Conservation (phyloP, 2,797 vertebrate genomes). For the Emys orbicularis region DNA sequence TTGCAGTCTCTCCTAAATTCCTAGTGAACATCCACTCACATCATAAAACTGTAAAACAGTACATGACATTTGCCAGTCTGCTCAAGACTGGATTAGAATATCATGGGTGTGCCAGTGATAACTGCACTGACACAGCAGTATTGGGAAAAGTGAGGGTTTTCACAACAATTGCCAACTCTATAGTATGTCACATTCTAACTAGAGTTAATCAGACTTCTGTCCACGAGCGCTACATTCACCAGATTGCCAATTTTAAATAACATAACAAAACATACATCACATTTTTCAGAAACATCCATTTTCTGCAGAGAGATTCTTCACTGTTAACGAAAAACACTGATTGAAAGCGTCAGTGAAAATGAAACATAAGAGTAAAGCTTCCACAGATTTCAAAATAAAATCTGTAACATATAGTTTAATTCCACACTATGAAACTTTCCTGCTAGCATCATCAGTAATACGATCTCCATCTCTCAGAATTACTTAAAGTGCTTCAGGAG, state of each 20-base stretch:
- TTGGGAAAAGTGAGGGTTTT: not conserved
- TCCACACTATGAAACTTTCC: not conserved
- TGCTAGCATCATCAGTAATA: not conserved
- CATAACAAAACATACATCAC: not conserved
- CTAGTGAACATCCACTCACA: not conserved
- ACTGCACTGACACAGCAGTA: not conserved
- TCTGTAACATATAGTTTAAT: not conserved
- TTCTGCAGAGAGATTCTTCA: not conserved
- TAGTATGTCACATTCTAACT: not conserved
- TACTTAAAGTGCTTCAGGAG: not conserved
- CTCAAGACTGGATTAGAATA: not conserved
- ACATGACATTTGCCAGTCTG: not conserved
- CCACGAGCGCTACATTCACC: not conserved
- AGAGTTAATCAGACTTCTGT: not conserved
- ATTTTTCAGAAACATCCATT: not conserved
- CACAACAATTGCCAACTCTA: not conserved
- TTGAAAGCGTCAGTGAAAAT: not conserved
- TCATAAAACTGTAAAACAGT: not conserved
- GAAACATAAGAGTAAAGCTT: not conserved
- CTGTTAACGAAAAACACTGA: not conserved
- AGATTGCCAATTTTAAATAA: not conserved
- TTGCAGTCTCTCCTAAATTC: not conserved
- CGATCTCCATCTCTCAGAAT: not conserved
- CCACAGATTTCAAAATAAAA: not conserved
- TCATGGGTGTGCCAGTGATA: not conserved